phyloP scores from a whole-genome alignment of 2,888 invertebrate genomes.

The Megastigmus dorsalis region DNA sequence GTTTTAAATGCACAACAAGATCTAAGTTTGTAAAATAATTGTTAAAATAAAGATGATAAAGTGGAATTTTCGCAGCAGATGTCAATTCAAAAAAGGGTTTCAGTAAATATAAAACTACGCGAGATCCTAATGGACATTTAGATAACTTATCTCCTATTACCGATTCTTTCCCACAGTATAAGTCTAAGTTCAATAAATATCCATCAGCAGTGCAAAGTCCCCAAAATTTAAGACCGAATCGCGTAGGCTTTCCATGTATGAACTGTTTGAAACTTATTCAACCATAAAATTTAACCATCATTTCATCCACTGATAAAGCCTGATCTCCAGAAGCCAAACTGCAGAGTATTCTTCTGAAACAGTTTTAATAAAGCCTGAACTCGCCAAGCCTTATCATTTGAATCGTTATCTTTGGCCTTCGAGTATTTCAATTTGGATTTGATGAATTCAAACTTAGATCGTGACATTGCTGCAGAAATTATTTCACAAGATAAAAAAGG shows the following conservation, averaged over 20 bases:
- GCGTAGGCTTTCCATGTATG: slow-evolving; percentile 54
- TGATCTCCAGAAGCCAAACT: slow-evolving; percentile 45
- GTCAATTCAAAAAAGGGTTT: slow-evolving; percentile 40
- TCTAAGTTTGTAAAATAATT: too few relatives aligned
- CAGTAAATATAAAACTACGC: slow-evolving; percentile 53
- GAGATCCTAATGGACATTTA: slow-evolving; percentile 55
- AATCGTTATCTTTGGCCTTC: slow-evolving; percentile 37
- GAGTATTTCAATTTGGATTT: slow-evolving; percentile 53
- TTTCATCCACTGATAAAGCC: slow-evolving; percentile 54
- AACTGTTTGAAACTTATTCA: slow-evolving; percentile 53
- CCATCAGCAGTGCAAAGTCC: slow-evolving; percentile 51
- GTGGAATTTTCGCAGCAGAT: slow-evolving; percentile 33
- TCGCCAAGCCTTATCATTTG: slow-evolving; percentile 48
- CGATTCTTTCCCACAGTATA: slow-evolving; percentile 54
- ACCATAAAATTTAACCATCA: slow-evolving; percentile 54
- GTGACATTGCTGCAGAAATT: slow-evolving; percentile 49
- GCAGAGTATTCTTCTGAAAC: slow-evolving; percentile 36
- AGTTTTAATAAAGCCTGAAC: slow-evolving; percentile 43
- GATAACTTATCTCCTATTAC: slow-evolving; percentile 34
- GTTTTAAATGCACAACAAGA: slow-evolving; percentile 53
- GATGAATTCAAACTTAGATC: slow-evolving; percentile 47
- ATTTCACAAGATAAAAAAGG: slow-evolving; percentile 49
- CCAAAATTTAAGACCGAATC: slow-evolving; percentile 57
- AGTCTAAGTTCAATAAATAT: slow-evolving; percentile 52
- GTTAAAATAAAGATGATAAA: slow-evolving; percentile 53